Evolutionary conservation across 1,140 invertebrate genomes (phyloP).

Genomic region (Aleiodes sp.): DNA sequence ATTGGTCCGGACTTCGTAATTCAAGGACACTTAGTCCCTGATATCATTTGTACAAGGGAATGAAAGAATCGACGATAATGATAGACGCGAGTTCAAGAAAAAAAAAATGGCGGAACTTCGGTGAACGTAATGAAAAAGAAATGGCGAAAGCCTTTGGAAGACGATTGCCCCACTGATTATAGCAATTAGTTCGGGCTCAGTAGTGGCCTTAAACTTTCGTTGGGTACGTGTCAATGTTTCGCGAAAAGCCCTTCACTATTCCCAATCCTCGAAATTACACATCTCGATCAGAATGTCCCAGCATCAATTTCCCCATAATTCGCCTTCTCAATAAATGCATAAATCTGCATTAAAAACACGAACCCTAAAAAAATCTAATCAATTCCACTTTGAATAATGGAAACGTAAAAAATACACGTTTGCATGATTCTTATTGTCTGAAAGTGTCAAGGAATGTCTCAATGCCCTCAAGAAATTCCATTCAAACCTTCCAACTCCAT

Average conservation of each 20-base stretch:
- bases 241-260: constrained; percentile 37
- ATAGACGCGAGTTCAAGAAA: background rate
- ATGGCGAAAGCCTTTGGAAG: background rate
- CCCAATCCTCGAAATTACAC: background rate
- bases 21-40: background rate
- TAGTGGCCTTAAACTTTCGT: background rate
- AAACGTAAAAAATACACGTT: background rate
- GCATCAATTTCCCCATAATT: too few relatives aligned
- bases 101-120: too few relatives aligned
- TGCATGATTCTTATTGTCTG: too few relatives aligned
- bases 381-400: too few relatives aligned
- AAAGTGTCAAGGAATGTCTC: background rate
- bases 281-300: background rate
- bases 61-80: constrained; percentile 21
- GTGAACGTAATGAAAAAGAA: background rate
- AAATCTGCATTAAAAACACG: too few relatives aligned
- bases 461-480: background rate
- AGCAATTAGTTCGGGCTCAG: constrained; percentile 7
- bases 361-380: background rate
- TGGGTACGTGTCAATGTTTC: constrained; percentile 38
- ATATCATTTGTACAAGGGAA: constrained; percentile 25
- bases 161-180: background rate
- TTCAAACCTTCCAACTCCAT: background rate
- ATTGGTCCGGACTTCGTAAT: background rate
- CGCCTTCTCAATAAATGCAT: too few relatives aligned